phyloP scores from a whole-genome alignment of 2,113 vertebrate species.

The Cyanoderma ruficeps region DNA sequence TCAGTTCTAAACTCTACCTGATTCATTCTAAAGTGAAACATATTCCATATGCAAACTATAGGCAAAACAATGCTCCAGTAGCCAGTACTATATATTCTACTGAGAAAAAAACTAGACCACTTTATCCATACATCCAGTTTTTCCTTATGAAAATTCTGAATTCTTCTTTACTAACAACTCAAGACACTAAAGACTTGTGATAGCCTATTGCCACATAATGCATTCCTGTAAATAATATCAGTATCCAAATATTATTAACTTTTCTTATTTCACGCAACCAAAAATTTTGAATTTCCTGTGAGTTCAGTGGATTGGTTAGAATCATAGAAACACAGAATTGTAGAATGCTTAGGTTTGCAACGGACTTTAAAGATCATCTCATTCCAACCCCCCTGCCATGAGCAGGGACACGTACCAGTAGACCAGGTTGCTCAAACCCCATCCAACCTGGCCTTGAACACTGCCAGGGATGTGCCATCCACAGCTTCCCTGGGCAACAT shows the following conservation, averaged over 20 bases:
- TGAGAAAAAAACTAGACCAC: not conserved
- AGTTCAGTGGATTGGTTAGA: not conserved
- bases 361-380: not conserved
- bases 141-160: not conserved
- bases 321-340: not conserved
- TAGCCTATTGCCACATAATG: not conserved
- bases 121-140: not conserved
- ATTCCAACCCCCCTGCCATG: fast-evolving
- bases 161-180: not conserved
- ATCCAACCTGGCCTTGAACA: not conserved
- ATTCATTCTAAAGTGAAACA: not conserved
- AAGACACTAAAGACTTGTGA: not conserved
- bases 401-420: not conserved
- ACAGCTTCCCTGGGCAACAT: not conserved
- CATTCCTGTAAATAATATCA: not conserved
- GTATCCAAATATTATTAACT: not conserved
- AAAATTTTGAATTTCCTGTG: not conserved
- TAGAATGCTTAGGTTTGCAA: not conserved
- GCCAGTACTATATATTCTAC: not conserved
- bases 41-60: not conserved
- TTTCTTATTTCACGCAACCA: not conserved
- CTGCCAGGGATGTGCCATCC: not conserved
- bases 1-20: not conserved
- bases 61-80: not conserved
- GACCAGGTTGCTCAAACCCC: not conserved